Conservation (phyloP, 53 echinoderm and acorn worm species). For the Henricia sp. region DNA sequence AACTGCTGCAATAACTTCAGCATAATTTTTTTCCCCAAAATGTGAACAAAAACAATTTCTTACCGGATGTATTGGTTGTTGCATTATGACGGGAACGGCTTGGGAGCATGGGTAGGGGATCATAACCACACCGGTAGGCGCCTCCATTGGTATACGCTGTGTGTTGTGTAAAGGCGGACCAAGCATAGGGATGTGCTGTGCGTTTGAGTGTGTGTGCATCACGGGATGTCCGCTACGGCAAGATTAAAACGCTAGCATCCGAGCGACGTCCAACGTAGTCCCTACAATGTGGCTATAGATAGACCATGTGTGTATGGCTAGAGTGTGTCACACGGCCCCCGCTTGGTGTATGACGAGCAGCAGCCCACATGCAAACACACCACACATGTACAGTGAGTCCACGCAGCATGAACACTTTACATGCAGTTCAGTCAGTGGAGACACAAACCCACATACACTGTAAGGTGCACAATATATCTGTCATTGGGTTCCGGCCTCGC, state of each 20-base stretch:
- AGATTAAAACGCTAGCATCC: no score
- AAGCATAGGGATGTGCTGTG: slow-evolving; percentile 66
- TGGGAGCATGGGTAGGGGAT: slow-evolving; percentile 67
- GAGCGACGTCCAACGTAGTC: slow-evolving; percentile 2
- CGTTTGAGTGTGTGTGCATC: slow-evolving; percentile 49
- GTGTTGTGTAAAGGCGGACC: slow-evolving; percentile 58
- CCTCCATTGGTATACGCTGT: slow-evolving; percentile 73
- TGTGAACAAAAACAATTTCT: slow-evolving; percentile 16
- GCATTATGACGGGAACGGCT: slow-evolving; percentile 69
- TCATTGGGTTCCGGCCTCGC: slow-evolving; percentile 15
- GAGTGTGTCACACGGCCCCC: slow-evolving; percentile 17
- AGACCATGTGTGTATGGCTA: background rate
- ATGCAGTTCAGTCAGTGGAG: background rate
- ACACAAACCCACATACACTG: no score
- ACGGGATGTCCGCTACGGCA: slow-evolving; percentile 7
- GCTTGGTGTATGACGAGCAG: no score
- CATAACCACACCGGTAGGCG: slow-evolving; percentile 73
- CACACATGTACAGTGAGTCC: background rate
- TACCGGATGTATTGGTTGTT: slow-evolving; percentile 53
- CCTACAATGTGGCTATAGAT: slow-evolving; percentile 4
- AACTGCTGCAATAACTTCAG: no score
- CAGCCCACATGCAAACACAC: background rate
- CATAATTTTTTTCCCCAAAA: no score
- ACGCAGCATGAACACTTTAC: background rate
- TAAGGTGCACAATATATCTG: slow-evolving; percentile 52